Conservation (phyloP, 2,797 vertebrate species). For the Phalanger gymnotis region DNA sequence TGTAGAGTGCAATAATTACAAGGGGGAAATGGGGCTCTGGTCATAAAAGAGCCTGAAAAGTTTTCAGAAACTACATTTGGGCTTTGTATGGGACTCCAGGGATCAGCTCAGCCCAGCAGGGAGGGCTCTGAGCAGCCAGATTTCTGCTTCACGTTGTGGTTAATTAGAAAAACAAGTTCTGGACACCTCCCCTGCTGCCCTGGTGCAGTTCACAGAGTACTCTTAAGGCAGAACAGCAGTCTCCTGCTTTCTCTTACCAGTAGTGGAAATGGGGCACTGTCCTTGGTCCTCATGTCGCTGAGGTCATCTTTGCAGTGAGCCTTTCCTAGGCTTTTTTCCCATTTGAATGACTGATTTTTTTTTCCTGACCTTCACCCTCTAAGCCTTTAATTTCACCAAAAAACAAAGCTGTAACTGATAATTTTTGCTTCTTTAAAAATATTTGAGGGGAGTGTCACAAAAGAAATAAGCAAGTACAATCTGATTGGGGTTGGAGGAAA, state of each 20-base stretch:
- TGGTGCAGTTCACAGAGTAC: background rate
- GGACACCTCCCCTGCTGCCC: background rate
- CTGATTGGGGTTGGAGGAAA: background rate
- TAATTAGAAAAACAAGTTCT: constrained; percentile 57
- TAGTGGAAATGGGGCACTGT: background rate
- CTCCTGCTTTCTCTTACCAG: background rate
- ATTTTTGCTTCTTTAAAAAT: background rate
- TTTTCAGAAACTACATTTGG: constrained; percentile 67
- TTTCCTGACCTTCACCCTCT: background rate
- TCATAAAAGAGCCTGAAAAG: constrained; percentile 71
- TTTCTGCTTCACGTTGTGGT: constrained; percentile 78
- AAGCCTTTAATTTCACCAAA: background rate
- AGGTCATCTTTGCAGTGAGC: background rate
- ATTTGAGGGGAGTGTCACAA: background rate
- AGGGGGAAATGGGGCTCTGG: constrained; percentile 51
- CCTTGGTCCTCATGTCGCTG: background rate
- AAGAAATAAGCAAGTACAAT: background rate
- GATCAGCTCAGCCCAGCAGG: constrained; percentile 70
- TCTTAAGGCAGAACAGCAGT: background rate
- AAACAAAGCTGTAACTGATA: background rate
- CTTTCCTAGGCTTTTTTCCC: background rate
- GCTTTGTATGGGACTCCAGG: constrained; percentile 47
- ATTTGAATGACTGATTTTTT: background rate
- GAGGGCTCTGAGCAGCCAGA: constrained; percentile 62
- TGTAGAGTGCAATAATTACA: constrained; percentile 60